phyloP scores from a whole-genome alignment of 2,797 vertebrate species.

The Vespertilio murinus region DNA sequence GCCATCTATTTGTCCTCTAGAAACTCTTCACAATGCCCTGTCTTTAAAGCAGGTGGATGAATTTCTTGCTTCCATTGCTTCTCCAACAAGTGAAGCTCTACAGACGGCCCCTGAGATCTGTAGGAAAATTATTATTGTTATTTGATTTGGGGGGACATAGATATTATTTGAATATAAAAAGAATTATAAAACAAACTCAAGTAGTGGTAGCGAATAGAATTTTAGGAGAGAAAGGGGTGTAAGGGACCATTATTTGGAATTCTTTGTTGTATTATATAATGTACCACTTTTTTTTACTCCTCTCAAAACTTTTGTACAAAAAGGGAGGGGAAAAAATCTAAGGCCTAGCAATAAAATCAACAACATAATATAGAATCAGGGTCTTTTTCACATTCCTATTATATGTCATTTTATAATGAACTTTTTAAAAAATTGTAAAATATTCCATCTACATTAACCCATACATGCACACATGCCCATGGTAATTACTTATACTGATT shows the following conservation, averaged over 20 bases:
- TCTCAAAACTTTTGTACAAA: neutral
- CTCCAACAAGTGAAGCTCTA: conserved; percentile 84
- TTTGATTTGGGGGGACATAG: neutral
- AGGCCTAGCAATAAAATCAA: neutral
- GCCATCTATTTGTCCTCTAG: conserved; percentile 93
- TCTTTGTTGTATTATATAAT: neutral
- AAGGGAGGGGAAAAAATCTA: neutral
- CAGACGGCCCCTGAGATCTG: conserved; percentile 81
- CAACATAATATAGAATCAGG: neutral
- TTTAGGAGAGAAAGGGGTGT: neutral
- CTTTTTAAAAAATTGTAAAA: neutral
- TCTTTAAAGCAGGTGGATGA: conserved; percentile 94
- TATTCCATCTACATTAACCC: neutral
- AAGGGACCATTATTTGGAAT: conserved; percentile 18
- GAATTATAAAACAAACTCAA: conserved; percentile 14
- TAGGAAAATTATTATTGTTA: conserved; percentile 75
- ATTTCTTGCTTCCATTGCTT: conserved; percentile 90
- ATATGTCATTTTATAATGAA: neutral
- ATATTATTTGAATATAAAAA: neutral
- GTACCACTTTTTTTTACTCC: neutral
- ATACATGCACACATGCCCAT: neutral
- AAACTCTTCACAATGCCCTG: conserved; percentile 93
- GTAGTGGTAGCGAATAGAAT: neutral
- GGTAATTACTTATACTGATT: neutral
- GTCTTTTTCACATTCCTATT: neutral